These are phyloP conservation scores for Neogale vison DNA, from an alignment of 2,113 vertebrate genomes.

Conservation along the genomic window DNA sequence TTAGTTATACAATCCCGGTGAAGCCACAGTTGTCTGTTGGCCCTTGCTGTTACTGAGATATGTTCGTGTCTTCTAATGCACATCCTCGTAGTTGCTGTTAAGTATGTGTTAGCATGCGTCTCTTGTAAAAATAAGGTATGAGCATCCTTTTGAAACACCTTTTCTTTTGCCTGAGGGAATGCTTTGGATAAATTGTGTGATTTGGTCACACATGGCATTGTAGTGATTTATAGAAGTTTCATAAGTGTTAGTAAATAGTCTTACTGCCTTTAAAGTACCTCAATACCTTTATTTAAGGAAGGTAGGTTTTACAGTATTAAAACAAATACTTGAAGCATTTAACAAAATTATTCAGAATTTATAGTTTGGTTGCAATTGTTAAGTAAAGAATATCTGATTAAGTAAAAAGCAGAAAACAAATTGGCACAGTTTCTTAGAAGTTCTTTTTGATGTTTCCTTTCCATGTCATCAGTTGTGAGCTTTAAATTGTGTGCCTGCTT, in stretches of 20 bases:
- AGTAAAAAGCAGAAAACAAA: background rate
- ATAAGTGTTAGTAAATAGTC: background rate
- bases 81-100: background rate
- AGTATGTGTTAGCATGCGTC: background rate
- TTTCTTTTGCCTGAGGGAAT: background rate
- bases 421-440: background rate
- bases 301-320: conserved; percentile 8
- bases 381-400: background rate
- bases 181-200: background rate
- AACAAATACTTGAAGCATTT: background rate
- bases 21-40: background rate
- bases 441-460: background rate
- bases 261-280: background rate
- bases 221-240: background rate
- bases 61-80: background rate
- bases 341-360: background rate
- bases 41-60: conserved; percentile 31
- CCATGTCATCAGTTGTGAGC: background rate
- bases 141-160: background rate
- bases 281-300: background rate
- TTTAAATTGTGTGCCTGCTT: background rate
- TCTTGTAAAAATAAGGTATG: background rate
- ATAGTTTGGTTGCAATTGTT: background rate
- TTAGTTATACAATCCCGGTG: conserved; percentile 30
- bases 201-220: background rate